Conservation (phyloP, 2,113 vertebrate genomes). For the Gymnobelideus leadbeateri region DNA sequence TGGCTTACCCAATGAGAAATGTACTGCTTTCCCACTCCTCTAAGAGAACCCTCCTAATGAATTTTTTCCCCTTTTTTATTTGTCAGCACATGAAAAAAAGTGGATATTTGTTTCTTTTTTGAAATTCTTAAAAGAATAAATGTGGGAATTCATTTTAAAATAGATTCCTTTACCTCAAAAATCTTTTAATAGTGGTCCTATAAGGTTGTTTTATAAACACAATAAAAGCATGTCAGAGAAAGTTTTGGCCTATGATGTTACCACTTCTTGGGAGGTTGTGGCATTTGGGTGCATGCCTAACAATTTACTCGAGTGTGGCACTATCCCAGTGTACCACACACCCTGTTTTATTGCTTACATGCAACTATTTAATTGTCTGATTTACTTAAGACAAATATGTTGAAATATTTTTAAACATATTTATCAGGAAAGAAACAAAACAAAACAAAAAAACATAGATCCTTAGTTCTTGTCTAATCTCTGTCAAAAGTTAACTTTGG, state of each 20-base stretch:
- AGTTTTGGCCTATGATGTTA: background rate
- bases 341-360: background rate
- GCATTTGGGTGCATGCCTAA: conserved; percentile 11
- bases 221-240: background rate
- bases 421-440: background rate
- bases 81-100: conserved; percentile 17
- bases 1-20: background rate
- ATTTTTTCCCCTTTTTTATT: conserved; percentile 35
- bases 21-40: background rate
- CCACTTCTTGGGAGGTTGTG: background rate
- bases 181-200: background rate
- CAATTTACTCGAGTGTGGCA: conserved; percentile 22
- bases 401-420: background rate
- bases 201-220: conserved; percentile 23
- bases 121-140: conserved; percentile 15
- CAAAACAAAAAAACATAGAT: background rate
- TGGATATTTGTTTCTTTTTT: background rate
- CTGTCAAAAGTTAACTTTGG: background rate
- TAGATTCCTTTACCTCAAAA: background rate
- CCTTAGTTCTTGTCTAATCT: background rate
- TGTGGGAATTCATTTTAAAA: background rate
- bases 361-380: background rate
- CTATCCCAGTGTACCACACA: background rate
- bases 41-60: background rate
- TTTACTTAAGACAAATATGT: background rate